Evolutionary conservation across 1,140 invertebrate genomes (phyloP), one percentile per base, ranked within the genome.

Genomic region (Calephelis virginiensis): DNA sequence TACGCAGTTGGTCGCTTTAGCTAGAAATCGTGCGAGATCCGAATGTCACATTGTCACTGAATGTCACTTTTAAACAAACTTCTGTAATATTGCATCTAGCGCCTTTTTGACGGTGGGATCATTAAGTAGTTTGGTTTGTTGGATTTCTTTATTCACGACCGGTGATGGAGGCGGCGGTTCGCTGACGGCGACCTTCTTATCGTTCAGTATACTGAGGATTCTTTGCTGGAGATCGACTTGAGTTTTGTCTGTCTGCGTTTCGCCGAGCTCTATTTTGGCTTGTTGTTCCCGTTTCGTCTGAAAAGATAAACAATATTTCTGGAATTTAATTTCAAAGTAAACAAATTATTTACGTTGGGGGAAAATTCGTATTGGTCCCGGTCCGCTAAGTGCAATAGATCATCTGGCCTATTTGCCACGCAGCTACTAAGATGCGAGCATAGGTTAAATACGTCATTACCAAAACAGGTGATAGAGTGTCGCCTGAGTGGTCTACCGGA

Each of bases 161-260:
- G 74, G 45, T 12, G 75, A 49, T 43, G 81, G 63, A 5, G 76
- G 64, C 9, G 71, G 56, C 5, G 78, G 69, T 8, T 74, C 75
- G 7, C 64, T 49, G 40, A 78, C 48, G 5, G 80, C 70, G 0
- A 83, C 78, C 49, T 92, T 90, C 40, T 91, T 90, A 3, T 92
- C 92, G 62, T 96, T 97, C 67, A 97, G 82, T 62, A 98, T 97
- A 83, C 94, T 97, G 43, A 97, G 90, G 66, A 98, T 98, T 72
- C 96, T 94, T 73, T 95, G 96, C 76, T 97, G 96, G 6, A 97
- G 83, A 82, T 97, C 96, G 0, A 93, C 93, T 80, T 96, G 94
- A 63, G 95, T 83, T 92, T 72, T 93, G 87, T 91, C 87, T 70
- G 69, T 78, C n/a, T 92, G 83, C 0, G 92, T 78, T 11, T 93